Percentiles rank a stretch among this genome's conserved stretches.
Evolutionary conservation across 2,888 invertebrate genomes (phyloP).

Genomic region (Alentia gelatinosa): DNA sequence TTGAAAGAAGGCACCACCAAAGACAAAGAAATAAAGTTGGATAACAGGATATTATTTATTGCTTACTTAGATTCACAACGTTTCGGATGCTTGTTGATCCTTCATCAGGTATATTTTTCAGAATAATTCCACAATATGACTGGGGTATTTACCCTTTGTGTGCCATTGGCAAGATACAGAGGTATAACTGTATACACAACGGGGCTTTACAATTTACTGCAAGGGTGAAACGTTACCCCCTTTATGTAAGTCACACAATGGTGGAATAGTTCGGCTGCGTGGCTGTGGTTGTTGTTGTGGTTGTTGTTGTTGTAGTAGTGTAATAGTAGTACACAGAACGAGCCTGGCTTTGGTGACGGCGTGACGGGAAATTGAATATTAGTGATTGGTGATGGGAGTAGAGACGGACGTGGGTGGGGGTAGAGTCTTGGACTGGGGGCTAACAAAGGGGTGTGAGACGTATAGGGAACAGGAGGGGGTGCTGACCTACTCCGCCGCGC

Average conservation of each 20-base stretch:
- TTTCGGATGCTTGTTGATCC: too few species aligned
- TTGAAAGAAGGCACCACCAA: too few species aligned
- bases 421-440: background rate
- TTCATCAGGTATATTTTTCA: too few species aligned
- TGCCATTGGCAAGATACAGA: too few species aligned
- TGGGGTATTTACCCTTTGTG: too few species aligned
- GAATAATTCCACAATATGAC: too few species aligned
- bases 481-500: conserved; percentile 13
- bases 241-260: background rate
- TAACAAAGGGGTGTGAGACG: conserved; percentile 36
- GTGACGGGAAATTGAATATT: conserved; percentile 12
- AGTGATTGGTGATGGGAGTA: conserved; percentile 5
- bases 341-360: background rate
- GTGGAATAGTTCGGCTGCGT: background rate
- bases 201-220: too few species aligned
- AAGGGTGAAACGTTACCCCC: too few species aligned
- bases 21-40: too few species aligned
- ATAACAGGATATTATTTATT: too few species aligned
- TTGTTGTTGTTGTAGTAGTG: background rate
- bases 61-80: too few species aligned
- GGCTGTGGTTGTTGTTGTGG: background rate
- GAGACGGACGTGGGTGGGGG: background rate
- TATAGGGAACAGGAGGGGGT: conserved; percentile 28
- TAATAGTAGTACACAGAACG: background rate
- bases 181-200: too few species aligned